These are phyloP conservation scores for Grus americana DNA, from an alignment of 2,113 vertebrate genomes.

Conservation along the genomic window DNA sequence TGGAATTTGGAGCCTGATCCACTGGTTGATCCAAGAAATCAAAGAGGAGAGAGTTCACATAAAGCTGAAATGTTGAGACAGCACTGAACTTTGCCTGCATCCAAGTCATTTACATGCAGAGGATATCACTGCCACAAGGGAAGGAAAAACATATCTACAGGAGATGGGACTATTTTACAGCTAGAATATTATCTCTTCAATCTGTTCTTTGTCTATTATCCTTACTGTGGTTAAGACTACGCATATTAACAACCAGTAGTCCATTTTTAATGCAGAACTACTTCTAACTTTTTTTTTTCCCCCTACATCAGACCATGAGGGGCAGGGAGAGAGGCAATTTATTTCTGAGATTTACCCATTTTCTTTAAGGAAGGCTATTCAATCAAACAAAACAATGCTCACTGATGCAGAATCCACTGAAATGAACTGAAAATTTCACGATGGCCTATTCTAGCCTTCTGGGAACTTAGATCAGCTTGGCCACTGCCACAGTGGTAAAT, in stretches of 20 bases:
- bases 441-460: background rate
- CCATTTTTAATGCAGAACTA: background rate
- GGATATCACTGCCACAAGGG: background rate
- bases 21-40: background rate
- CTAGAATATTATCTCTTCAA: constrained; percentile 35
- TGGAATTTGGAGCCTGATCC: background rate
- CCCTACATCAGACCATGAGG: background rate
- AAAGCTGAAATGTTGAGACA: background rate
- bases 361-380: background rate
- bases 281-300: background rate
- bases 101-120: constrained; percentile 42
- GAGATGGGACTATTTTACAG: constrained; percentile 4
- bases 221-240: constrained; percentile 4
- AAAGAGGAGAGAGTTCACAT: background rate
- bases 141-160: background rate
- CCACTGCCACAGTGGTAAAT: background rate
- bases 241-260: background rate
- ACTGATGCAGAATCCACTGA: background rate
- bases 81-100: background rate
- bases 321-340: background rate
- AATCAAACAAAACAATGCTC: background rate
- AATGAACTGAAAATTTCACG: background rate
- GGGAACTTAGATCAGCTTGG: background rate
- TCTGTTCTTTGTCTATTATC: constrained; percentile 37
- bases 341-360: background rate